Percentiles rank a stretch among this genome's conserved stretches.
Evolutionary conservation across 2,797 vertebrate genomes (phyloP).

Genomic region (Erethizon dorsatum): DNA sequence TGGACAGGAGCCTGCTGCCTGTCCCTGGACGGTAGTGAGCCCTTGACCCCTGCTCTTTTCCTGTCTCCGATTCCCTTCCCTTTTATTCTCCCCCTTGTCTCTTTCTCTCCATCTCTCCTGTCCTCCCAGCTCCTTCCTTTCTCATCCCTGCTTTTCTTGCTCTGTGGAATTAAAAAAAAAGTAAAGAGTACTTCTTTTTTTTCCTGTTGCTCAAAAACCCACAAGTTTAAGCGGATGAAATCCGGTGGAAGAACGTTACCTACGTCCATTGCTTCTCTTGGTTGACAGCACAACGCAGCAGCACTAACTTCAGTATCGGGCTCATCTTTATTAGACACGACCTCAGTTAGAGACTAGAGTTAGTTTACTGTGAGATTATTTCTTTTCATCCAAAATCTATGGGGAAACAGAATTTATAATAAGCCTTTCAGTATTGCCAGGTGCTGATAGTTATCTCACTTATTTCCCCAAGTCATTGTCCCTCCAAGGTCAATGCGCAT

Average conservation of each 20-base stretch:
- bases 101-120: too few relatives aligned
- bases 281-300: fast-evolving
- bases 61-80: fast-evolving
- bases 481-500: background rate
- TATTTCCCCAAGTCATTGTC: too few relatives aligned
- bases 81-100: too few relatives aligned
- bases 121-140: background rate
- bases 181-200: background rate
- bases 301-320: fast-evolving
- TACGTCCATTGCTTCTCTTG: fast-evolving
- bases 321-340: background rate
- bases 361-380: fast-evolving
- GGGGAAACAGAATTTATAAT: background rate
- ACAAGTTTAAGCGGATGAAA: background rate
- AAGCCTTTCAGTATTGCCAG: fast-evolving
- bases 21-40: background rate
- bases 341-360: fast-evolving
- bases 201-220: background rate
- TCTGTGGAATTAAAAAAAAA: background rate
- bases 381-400: background rate
- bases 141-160: background rate
- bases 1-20: fast-evolving
- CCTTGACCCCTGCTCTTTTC: background rate
- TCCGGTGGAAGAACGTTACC: background rate
- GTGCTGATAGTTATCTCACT: fast-evolving